These are phyloP conservation scores for Hymenopus coronatus DNA, from an alignment of 2,888 invertebrate genomes.

Conservation along the genomic window DNA sequence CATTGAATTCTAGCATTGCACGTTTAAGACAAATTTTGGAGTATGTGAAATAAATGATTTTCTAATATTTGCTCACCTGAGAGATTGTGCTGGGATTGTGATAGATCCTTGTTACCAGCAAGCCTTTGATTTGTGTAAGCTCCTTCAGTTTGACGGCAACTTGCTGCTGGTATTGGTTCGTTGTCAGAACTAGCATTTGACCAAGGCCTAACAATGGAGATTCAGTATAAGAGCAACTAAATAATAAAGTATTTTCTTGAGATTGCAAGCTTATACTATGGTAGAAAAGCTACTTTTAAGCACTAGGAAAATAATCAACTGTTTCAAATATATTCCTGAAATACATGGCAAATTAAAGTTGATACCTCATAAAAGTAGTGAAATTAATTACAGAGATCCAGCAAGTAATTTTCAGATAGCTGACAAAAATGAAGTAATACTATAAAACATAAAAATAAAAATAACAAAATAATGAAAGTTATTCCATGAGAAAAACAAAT, in stretches of 20 bases:
- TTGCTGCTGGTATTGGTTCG: slow-evolving; percentile 16
- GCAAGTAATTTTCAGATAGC: not conserved
- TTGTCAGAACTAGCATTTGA: slow-evolving; percentile 23
- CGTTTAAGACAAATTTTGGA: not conserved
- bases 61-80: slow-evolving; percentile 26
- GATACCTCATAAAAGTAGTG: slow-evolving; percentile 1
- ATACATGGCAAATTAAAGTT: slow-evolving; percentile 18
- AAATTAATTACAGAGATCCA: not conserved
- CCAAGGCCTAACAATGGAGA: slow-evolving; percentile 21
- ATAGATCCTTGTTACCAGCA: slow-evolving; percentile 32
- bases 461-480: not conserved
- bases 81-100: slow-evolving; percentile 33
- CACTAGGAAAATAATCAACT: not conserved
- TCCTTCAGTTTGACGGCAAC: slow-evolving; percentile 12
- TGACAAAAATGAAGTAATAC: not conserved
- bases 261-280: not conserved
- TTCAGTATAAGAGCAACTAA: not conserved
- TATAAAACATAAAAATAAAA: not conserved
- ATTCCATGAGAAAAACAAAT: not conserved
- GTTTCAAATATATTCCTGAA: not conserved
- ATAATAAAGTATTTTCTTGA: not conserved
- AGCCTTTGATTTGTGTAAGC: slow-evolving; percentile 27
- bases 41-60: not conserved
- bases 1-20: no score
- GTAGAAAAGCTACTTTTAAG: not conserved